Evolutionary conservation across 2,888 invertebrate species (phyloP).

Genomic region (Sycophila texana): DNA sequence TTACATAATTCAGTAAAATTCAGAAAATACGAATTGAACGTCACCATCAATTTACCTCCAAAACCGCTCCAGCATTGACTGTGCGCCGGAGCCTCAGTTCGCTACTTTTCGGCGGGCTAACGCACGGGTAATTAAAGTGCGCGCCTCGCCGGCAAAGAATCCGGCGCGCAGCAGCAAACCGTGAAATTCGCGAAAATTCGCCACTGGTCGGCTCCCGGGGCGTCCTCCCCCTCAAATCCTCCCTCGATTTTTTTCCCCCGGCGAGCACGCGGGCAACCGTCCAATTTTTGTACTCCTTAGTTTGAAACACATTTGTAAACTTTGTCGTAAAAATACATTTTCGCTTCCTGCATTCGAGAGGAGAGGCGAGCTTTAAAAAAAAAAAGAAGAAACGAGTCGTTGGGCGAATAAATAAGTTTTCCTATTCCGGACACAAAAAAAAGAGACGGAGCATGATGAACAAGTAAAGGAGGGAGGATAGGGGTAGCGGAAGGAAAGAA

Average conservation of each 20-base stretch:
- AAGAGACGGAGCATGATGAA: conserved; percentile 1
- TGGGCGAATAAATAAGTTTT: conserved; percentile 54
- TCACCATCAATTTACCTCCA: no score
- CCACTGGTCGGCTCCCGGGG: not conserved
- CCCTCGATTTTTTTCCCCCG: conserved; percentile 7
- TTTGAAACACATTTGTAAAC: conserved; percentile 57
- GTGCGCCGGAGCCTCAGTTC: no score
- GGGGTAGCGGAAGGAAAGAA: conserved; percentile 19
- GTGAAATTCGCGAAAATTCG: conserved; percentile 55
- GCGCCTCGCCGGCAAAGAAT: conserved; percentile 32
- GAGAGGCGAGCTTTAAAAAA: not conserved
- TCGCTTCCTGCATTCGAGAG: conserved; percentile 55
- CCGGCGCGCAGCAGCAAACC: conserved; percentile 39
- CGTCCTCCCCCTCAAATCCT: not conserved
- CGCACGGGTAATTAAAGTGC: conserved; percentile 29
- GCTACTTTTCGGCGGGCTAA: no score
- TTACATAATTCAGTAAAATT: no score
- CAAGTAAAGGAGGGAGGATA: not conserved
- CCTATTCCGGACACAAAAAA: conserved; percentile 43
- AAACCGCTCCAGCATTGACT: no score
- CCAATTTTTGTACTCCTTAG: conserved; percentile 58
- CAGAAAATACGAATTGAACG: no score
- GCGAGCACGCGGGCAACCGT: conserved; percentile 43
- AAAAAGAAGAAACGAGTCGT: not conserved
- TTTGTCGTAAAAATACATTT: conserved; percentile 58